Conservation (phyloP, 2,113 vertebrate genomes). For the Cavia aperea region DNA sequence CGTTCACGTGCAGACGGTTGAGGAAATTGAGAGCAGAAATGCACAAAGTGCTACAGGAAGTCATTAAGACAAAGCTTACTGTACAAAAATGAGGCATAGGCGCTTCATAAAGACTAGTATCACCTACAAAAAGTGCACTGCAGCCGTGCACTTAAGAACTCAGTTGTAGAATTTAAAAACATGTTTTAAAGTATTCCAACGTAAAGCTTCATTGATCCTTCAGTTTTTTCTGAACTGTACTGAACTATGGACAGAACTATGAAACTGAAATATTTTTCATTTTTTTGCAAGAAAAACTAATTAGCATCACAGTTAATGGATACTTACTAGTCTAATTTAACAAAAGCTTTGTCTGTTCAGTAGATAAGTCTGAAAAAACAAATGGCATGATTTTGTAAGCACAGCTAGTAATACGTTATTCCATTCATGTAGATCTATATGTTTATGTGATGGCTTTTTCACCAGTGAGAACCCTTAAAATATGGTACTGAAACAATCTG, state of each 20-base stretch:
- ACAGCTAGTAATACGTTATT: background rate
- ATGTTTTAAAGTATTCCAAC: conserved; percentile 18
- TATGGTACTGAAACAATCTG: background rate
- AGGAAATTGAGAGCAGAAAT: background rate
- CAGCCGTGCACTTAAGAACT: background rate
- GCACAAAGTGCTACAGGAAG: background rate
- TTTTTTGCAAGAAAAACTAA: conserved; percentile 8
- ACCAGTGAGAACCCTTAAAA: background rate
- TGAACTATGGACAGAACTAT: background rate
- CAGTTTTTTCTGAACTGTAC: conserved; percentile 4
- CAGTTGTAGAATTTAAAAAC: conserved; percentile 29
- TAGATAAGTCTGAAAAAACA: background rate
- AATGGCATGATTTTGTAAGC: background rate
- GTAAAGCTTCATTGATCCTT: conserved; percentile 26
- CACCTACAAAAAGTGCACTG: background rate
- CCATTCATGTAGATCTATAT: background rate
- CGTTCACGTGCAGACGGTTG: background rate
- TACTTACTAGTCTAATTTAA: background rate
- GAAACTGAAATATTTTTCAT: conserved; percentile 18
- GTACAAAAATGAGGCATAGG: background rate
- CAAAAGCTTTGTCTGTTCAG: background rate
- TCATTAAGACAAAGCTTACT: background rate
- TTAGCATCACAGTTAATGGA: background rate
- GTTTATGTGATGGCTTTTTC: background rate
- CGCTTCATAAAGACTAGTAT: background rate